A percentile compares a stretch with the other conserved stretches of the same genome.
These are phyloP conservation scores for Coregonus clupeaformis DNA, from an alignment of 2,113 vertebrate genomes.

Conservation along the genomic window DNA sequence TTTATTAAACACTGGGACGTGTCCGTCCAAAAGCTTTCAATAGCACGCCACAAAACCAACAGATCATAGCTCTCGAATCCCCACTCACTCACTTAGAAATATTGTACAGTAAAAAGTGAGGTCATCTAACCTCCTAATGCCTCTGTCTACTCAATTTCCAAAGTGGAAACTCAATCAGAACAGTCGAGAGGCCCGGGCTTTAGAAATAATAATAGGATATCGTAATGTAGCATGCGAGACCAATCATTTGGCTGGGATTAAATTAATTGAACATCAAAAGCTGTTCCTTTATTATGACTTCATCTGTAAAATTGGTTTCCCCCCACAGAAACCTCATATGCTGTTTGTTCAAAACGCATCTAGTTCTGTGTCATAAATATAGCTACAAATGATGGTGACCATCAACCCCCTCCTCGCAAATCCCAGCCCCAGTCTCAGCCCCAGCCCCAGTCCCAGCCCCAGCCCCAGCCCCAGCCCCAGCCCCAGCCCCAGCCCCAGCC, in stretches of 20 bases:
- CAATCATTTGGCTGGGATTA: constrained; percentile 58
- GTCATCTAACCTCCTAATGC: constrained; percentile 62
- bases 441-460: not conserved
- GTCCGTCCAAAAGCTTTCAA: constrained; percentile 43
- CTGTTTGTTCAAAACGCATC: constrained; percentile 62
- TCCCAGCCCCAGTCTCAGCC: not conserved
- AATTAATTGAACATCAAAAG: constrained; percentile 56
- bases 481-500: not conserved
- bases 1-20: constrained; percentile 26
- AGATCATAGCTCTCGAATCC: constrained; percentile 49
- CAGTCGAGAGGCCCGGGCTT: constrained; percentile 29
- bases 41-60: constrained; percentile 38
- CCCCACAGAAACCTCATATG: constrained; percentile 54
- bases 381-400: constrained; percentile 62
- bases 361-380: constrained; percentile 57
- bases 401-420: constrained; percentile 28
- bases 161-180: constrained; percentile 64
- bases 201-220: constrained; percentile 51
- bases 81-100: constrained; percentile 50
- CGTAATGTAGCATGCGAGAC: constrained; percentile 36
- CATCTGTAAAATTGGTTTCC: constrained; percentile 59
- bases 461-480: not conserved
- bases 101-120: constrained; percentile 43
- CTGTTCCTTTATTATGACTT: constrained; percentile 61
- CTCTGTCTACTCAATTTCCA: constrained; percentile 50